Percentiles rank a stretch among this genome's conserved stretches.
Conservation (phyloP, 2,888 invertebrate species). For the Oconnorella tubifera region DNA sequence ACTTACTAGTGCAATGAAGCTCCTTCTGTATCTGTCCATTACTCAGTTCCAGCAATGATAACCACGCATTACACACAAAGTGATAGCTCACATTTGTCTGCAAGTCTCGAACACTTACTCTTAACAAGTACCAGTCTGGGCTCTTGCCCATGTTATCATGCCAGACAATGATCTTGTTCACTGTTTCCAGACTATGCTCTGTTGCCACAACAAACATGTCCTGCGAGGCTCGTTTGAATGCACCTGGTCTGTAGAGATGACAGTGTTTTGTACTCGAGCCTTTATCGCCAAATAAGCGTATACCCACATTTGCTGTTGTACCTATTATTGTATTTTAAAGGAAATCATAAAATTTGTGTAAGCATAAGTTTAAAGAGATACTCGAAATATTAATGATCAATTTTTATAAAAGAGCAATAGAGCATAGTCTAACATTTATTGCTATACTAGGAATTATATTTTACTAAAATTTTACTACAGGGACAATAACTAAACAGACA, state of each 20-base stretch:
- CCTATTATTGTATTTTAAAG: too few relatives aligned
- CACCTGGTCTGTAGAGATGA: conserved; percentile 7
- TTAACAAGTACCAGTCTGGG: conserved; percentile 7
- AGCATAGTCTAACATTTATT: too few relatives aligned
- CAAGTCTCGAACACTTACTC: conserved; percentile 7
- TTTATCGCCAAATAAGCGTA: not conserved
- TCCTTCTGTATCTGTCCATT: not conserved
- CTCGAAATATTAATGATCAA: too few relatives aligned
- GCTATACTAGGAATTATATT: too few relatives aligned
- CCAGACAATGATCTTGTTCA: conserved; percentile 10
- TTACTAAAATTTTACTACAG: too few relatives aligned
- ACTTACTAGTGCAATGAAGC: not conserved
- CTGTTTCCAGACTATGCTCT: not conserved
- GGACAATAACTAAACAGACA: too few relatives aligned
- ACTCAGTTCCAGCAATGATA: not conserved
- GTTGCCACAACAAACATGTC: conserved; percentile 10
- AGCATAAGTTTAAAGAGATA: too few relatives aligned
- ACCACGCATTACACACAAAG: not conserved
- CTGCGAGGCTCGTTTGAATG: conserved; percentile 7
- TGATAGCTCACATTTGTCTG: conserved; percentile 9
- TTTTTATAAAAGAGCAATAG: too few relatives aligned
- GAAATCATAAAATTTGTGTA: too few relatives aligned
- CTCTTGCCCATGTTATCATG: conserved; percentile 11
- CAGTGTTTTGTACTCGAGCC: not conserved
- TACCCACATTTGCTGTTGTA: conserved; percentile 13